Evolutionary conservation across 2,113 vertebrate genomes (phyloP), one percentile per base, ranked within the genome.

Genomic region (Cinclus mexicanus): DNA sequence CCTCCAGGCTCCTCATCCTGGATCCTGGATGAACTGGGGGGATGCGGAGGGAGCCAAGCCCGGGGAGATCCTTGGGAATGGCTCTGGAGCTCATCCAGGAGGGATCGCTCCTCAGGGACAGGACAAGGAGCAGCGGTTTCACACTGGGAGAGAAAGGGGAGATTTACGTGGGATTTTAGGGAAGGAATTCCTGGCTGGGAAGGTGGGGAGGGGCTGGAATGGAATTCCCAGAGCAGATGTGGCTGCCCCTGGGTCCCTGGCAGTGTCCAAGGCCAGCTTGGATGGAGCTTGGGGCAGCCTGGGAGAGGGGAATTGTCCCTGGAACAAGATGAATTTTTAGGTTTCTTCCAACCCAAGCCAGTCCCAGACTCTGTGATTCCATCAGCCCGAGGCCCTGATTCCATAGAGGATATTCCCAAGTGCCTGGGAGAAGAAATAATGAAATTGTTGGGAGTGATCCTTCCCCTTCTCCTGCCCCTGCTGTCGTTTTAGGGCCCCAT

Each of bases 261-360:
- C 0, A 72, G 26, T 20, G 47, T 2, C 78, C 69, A 9, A 72
- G 37, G 29, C 14, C 42, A 10, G 37, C 16, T 0, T 82, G 53
- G 22, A 20, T 4, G 5, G 42, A 1, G 22, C 22, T 61, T 31
- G n/a, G 83, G 53, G 6, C 39, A 72, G 1, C 26, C 44, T 49
- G 59, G 22, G 7, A 8, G 0, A 4, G 10, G 16, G 64, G 49
- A 49, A 4, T 0, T 35, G 16, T 55, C 11, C 9, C 44, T 49
- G 71, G 71, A 50, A 42, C 11, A 6, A 2, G 55, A 46, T 10
- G 63, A 60, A 14, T 14, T 28, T 37, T 17, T 7, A 37, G 37
- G 37, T 19, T 33, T 7, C 33, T 26, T 47, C 56, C 56, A 53
- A 20, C 8, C 23, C 64, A 26, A 68, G 8, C 14, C 61, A 19